Evolutionary conservation across 1,140 invertebrate genomes (phyloP).

Genomic region (Charaxes varanes): DNA sequence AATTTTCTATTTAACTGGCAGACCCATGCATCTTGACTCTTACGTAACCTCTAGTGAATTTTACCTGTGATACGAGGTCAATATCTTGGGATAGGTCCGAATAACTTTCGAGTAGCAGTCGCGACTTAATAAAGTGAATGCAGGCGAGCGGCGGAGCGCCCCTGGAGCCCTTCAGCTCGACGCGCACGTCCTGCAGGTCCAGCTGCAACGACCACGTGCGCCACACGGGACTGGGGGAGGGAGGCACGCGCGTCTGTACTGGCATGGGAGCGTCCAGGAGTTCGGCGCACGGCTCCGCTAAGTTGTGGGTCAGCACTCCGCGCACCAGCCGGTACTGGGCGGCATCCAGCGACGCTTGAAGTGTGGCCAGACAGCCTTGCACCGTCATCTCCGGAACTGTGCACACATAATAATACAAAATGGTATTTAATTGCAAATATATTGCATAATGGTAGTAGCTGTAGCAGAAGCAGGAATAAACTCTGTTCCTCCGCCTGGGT

Average conservation of each 20-base stretch:
- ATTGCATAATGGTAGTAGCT: too few species aligned
- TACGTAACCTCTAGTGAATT: too few species aligned
- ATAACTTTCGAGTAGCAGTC: conserved; percentile 87
- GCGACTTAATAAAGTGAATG: conserved; percentile 94
- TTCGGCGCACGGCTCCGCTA: conserved; percentile 91
- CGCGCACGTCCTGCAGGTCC: conserved; percentile 63
- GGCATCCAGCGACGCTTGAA: conserved; percentile 88
- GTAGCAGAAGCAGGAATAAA: too few species aligned
- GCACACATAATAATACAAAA: conserved; percentile 2
- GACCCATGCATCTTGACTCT: too few species aligned
- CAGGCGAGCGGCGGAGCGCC: conserved; percentile 83
- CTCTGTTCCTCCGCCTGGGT: too few species aligned
- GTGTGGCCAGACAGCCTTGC: conserved; percentile 88
- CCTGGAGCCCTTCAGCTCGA: conserved; percentile 19
- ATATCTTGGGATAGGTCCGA: conserved; percentile 94
- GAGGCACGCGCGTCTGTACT: conserved; percentile 27
- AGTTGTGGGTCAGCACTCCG: conserved; percentile 92
- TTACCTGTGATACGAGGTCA: conserved; percentile 89
- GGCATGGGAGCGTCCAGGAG: conserved; percentile 53
- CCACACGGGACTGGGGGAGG: conserved; percentile 71
- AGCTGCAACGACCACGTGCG: conserved; percentile 86
- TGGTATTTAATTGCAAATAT: too few species aligned
- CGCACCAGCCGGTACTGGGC: conserved; percentile 92
- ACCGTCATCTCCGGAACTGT: conserved; percentile 90
- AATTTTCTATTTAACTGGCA: too few species aligned